These are phyloP conservation scores for Oegoconia quadripuncta DNA, from an alignment of 2,888 invertebrate species.

Conservation along the genomic window DNA sequence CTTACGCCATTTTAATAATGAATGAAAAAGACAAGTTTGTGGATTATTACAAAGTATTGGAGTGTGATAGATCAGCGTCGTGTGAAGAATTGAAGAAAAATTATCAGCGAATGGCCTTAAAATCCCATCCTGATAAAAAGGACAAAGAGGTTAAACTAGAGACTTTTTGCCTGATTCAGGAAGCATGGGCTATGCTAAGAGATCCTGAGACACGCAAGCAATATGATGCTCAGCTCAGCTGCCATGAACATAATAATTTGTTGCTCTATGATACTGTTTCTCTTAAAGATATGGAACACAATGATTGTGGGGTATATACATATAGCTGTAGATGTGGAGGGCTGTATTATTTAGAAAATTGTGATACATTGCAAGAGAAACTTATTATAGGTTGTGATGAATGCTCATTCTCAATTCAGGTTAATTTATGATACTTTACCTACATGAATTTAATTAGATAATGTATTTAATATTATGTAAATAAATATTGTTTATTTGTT, in stretches of 20 bases:
- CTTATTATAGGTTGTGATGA: constrained; percentile 83
- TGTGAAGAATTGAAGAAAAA: constrained; percentile 79
- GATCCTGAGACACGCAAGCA: constrained; percentile 79
- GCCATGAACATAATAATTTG: constrained; percentile 77
- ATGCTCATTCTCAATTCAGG: constrained; percentile 84
- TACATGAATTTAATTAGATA: constrained; percentile 2
- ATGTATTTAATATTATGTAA: too few species aligned
- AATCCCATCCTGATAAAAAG: constrained; percentile 82
- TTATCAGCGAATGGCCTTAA: constrained; percentile 78
- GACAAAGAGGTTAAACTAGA: constrained; percentile 31
- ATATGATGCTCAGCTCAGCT: constrained; percentile 82
- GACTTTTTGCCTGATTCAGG: constrained; percentile 70
- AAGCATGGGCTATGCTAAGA: constrained; percentile 85
- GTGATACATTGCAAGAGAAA: constrained; percentile 27
- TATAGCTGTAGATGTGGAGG: constrained; percentile 87
- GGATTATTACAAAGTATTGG: constrained; percentile 78
- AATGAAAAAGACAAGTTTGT: constrained; percentile 22
- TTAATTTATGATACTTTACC: constrained; percentile 47
- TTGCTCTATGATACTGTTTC: constrained; percentile 80
- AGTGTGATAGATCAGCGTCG: constrained; percentile 73
- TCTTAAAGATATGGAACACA: constrained; percentile 64
- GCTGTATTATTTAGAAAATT: constrained; percentile 63
- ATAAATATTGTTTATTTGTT: too few species aligned
- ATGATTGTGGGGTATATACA: constrained; percentile 50
- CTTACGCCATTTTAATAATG: too few species aligned